Conservation (phyloP, 1,140 invertebrate genomes). For the Spodoptera litura region DNA sequence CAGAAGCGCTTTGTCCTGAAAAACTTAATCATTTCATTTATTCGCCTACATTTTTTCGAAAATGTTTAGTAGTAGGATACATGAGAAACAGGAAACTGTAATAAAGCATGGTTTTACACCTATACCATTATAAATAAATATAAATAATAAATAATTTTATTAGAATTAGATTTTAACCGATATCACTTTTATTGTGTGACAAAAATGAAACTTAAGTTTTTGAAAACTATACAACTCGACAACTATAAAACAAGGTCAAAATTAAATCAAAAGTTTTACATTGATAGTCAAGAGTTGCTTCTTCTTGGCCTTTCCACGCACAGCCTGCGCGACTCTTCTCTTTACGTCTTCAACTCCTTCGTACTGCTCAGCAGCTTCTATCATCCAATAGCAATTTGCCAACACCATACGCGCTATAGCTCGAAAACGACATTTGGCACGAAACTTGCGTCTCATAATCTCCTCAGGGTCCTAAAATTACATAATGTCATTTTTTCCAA, state of each 20-base stretch:
- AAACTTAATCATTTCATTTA: conserved; percentile 30
- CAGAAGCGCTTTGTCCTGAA: conserved; percentile 83
- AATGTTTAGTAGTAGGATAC: too few relatives aligned
- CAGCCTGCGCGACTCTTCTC: conserved; percentile 83
- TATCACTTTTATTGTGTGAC: too few relatives aligned
- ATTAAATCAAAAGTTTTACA: conserved; percentile 60
- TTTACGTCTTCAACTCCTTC: conserved; percentile 84
- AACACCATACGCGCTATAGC: conserved; percentile 86
- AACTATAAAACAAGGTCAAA: background rate
- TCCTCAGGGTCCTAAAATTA: conserved; percentile 74
- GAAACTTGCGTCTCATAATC: conserved; percentile 76
- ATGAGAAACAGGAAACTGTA: too few relatives aligned
- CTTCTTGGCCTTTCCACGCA: conserved; percentile 84
- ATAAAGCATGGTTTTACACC: too few relatives aligned
- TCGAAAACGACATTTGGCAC: conserved; percentile 86
- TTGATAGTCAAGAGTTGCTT: conserved; percentile 82
- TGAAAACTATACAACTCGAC: too few relatives aligned
- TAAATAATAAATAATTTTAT: too few relatives aligned
- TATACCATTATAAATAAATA: too few relatives aligned
- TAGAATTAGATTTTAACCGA: too few relatives aligned
- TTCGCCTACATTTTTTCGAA: too few relatives aligned
- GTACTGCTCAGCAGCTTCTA: conserved; percentile 82
- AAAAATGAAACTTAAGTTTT: too few relatives aligned
- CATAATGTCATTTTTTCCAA: background rate
- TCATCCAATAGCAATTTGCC: conserved; percentile 86